phyloP scores from a whole-genome alignment of 2,888 invertebrate genomes.

The Leptinotarsa rubiginosa region DNA sequence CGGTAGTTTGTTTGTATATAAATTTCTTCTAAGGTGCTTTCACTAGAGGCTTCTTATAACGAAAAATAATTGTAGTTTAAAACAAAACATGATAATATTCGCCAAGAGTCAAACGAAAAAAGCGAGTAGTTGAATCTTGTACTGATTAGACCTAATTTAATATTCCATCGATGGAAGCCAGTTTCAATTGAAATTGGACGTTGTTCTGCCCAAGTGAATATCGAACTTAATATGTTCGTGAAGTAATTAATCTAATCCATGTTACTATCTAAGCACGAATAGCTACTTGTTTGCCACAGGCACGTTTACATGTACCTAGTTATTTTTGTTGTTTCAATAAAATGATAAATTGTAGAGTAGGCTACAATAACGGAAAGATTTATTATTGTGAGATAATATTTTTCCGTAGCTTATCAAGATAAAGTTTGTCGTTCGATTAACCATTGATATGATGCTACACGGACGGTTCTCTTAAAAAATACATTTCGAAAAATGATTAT shows the following conservation, averaged over 20 bases:
- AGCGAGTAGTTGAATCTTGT: neutral
- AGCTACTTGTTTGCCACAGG: constrained; percentile 30
- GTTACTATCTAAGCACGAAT: constrained; percentile 33
- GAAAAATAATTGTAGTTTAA: no score
- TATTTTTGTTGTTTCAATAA: constrained; percentile 17
- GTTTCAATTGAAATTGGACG: constrained; percentile 4
- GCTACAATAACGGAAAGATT: neutral
- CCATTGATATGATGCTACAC: neutral
- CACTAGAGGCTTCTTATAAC: no score
- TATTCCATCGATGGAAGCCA: neutral
- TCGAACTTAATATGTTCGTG: constrained; percentile 19
- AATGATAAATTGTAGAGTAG: constrained; percentile 21
- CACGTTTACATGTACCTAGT: constrained; percentile 17
- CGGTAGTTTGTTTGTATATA: no score
- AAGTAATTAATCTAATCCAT: constrained; percentile 34
- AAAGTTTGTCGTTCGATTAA: neutral
- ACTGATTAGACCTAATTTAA: neutral
- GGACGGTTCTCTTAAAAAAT: no score
- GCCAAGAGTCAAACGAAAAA: no score
- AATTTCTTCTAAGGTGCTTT: no score
- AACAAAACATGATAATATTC: no score
- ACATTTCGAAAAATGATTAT: no score
- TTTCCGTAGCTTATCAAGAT: neutral
- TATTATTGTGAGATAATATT: constrained; percentile 15
- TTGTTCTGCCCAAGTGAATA: neutral